Conservation (phyloP, 2,888 invertebrate species). For the Drosophila setosimentum region DNA sequence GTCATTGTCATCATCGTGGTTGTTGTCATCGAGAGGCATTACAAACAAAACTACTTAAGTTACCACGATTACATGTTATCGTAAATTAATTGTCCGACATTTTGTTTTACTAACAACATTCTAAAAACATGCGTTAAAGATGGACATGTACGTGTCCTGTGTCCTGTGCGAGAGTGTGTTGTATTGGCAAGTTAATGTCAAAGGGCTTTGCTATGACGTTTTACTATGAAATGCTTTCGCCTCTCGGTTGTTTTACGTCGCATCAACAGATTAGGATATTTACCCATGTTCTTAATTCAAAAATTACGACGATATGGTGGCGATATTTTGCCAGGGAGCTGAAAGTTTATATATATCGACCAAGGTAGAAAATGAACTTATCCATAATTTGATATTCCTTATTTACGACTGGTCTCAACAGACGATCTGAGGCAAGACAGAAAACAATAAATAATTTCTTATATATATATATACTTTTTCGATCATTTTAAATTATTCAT, state of each 20-base stretch:
- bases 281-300: not conserved
- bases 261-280: slow-evolving; percentile 1
- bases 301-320: not conserved
- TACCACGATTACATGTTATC: slow-evolving; percentile 81
- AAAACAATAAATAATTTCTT: not conserved
- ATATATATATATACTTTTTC: not conserved
- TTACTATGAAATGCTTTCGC: slow-evolving; percentile 7
- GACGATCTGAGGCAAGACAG: not conserved
- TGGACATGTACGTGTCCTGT: slow-evolving; percentile 5
- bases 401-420: not conserved
- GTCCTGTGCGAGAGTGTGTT: slow-evolving; percentile 11
- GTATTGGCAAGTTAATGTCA: slow-evolving; percentile 14
- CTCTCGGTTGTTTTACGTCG: not conserved
- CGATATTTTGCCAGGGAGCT: not conserved
- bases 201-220: slow-evolving; percentile 14
- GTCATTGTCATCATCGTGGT: slow-evolving; percentile 28
- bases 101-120: slow-evolving; percentile 73
- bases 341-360: not conserved
- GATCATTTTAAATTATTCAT: not conserved
- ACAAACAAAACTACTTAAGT: slow-evolving; percentile 80
- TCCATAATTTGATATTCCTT: not conserved
- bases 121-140: slow-evolving; percentile 64
- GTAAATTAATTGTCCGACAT: slow-evolving; percentile 79
- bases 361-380: not conserved
- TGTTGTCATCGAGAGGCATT: slow-evolving; percentile 69